Conservation (phyloP, 2,113 vertebrate species). For the Hippopotamus amphibius region DNA sequence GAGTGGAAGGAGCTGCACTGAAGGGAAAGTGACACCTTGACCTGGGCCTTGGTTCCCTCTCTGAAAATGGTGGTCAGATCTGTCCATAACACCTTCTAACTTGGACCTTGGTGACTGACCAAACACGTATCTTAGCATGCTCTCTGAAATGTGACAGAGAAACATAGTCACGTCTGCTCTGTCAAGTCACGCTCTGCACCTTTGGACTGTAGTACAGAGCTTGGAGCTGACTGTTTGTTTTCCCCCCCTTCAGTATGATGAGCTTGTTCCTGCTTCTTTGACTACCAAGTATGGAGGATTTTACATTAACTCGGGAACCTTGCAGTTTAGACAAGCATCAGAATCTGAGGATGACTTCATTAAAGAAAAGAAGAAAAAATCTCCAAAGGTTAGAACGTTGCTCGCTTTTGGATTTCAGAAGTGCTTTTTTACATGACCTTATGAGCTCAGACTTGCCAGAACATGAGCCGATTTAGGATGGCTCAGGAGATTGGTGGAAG, state of each 20-base stretch:
- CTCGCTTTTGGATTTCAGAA: constrained; percentile 55
- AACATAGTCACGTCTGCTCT: neutral
- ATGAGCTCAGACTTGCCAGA: constrained; percentile 26
- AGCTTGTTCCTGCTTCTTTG: constrained; percentile 95
- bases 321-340: constrained; percentile 94
- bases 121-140: neutral
- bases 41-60: neutral
- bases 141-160: neutral
- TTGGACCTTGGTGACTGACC: neutral
- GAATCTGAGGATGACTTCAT: constrained; percentile 91
- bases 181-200: neutral
- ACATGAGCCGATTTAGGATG: neutral
- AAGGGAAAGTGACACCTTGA: neutral
- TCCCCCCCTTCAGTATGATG: constrained; percentile 92
- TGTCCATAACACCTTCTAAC: neutral
- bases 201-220: neutral
- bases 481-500: constrained; percentile 16
- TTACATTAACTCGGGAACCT: constrained; percentile 95
- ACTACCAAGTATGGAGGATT: constrained; percentile 96
- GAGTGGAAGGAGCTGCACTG: neutral
- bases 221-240: constrained; percentile 15
- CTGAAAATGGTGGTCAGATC: constrained; percentile 5
- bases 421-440: neutral
- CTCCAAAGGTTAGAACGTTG: constrained; percentile 89
- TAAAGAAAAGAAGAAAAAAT: constrained; percentile 89